Base-by-base conservation (phyloP, 2,888 invertebrate genomes). In the Polylopha cassiicola region DNA sequence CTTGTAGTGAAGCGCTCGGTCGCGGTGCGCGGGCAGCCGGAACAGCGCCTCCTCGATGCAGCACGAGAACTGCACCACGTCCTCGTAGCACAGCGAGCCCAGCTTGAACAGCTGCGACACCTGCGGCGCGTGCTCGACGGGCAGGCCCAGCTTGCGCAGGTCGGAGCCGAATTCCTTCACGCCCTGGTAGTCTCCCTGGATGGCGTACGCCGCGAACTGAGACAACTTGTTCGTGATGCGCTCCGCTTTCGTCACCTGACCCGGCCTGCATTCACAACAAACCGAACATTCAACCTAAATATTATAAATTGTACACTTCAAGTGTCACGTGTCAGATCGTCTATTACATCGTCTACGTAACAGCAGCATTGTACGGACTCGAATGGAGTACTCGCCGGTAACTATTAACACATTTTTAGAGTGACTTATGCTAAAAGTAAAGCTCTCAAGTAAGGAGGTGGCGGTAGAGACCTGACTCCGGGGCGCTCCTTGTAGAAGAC, bases 401-500 rank as follows among this genome's bases (percentile, higher is more conserved):
- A n/a, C n/a, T n/a, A n/a, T n/a, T n/a, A n/a, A n/a, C n/a, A n/a
- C n/a, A n/a, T n/a, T n/a, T n/a, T n/a, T n/a, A n/a, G n/a, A n/a
- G n/a, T n/a, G n/a, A n/a, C n/a, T n/a, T n/a, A n/a, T n/a, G n/a
- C n/a, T n/a, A n/a, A 11, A 39, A 43, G 33, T 34, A 1, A 46
- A 37, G 3, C 8, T 6, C 8, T 24, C 8, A 4, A 5, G 4
- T 7, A 9, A 4, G 4, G 8, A 23, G 4, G 4, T 23, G n/a
- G 4, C 21, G 3, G 20, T 21, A 16, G 5, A 9, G 38, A 82
- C 84, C 85, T 73, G 9, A 98, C 96, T 1, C 99, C 99, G 0
- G 99, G 98, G 6, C 98, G 88, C 75, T 99, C 99, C 75, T 98
- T 97, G 76, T 99, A 99, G 77, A 98, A 97, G 38, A 99, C 94